These are phyloP conservation scores for Metaphire vulgaris DNA, from an alignment of 1,140 invertebrate species.

Conservation along the genomic window DNA sequence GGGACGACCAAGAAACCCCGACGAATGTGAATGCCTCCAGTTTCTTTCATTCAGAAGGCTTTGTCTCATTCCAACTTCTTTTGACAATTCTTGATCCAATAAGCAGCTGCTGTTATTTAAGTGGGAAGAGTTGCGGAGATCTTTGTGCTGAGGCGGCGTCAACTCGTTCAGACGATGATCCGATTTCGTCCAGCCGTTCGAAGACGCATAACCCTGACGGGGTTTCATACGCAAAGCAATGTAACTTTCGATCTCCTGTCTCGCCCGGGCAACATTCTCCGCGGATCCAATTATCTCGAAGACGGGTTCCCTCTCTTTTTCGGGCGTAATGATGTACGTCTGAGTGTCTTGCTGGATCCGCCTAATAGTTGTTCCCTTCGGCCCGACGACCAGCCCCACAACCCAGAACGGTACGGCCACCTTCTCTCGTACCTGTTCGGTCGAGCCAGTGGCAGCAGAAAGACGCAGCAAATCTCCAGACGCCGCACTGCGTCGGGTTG, in stretches of 20 bases:
- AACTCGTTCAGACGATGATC: constrained; percentile 17
- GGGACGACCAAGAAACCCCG: not conserved
- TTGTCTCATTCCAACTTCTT: not conserved
- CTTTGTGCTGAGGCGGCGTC: not conserved
- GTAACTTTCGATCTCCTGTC: constrained; percentile 93
- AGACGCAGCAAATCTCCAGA: constrained; percentile 3
- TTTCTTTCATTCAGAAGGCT: not conserved
- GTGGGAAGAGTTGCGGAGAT: not conserved
- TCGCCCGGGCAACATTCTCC: constrained; percentile 90
- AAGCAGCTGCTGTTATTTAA: not conserved
- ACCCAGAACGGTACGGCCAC: constrained; percentile 92
- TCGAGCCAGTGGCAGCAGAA: not conserved
- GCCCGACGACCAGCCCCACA: constrained; percentile 91
- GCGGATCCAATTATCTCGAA: constrained; percentile 87
- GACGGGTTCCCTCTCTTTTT: constrained; percentile 90
- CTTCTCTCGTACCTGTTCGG: constrained; percentile 71
- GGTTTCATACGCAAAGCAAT: constrained; percentile 89
- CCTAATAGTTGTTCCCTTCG: constrained; percentile 96
- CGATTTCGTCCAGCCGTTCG: constrained; percentile 8
- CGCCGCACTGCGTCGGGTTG: constrained; percentile 62
- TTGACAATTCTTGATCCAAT: not conserved
- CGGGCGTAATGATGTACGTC: constrained; percentile 95
- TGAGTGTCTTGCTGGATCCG: constrained; percentile 95
- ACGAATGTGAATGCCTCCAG: not conserved
- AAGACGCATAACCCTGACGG: constrained; percentile 22